These are phyloP conservation scores for Phyllotreta striolata DNA, from an alignment of 2,888 invertebrate genomes.

Conservation along the genomic window DNA sequence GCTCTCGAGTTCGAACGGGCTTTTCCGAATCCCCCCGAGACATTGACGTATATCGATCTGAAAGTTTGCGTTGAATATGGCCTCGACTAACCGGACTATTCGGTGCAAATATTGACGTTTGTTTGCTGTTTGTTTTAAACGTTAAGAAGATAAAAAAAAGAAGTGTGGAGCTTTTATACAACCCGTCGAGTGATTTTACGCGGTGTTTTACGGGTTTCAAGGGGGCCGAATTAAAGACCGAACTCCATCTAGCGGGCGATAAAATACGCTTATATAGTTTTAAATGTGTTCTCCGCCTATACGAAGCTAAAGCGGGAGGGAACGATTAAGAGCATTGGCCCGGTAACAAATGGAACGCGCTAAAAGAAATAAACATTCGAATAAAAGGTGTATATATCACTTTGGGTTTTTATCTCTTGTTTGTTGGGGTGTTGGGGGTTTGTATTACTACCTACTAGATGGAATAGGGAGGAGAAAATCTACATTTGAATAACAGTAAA, in stretches of 20 bases:
- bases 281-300: conserved; percentile 34
- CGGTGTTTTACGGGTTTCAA: too few species aligned
- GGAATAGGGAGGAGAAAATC: too few species aligned
- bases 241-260: conserved; percentile 28
- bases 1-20: conserved; percentile 26
- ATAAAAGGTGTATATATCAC: conserved; percentile 35
- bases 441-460: conserved; percentile 8
- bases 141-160: too few species aligned
- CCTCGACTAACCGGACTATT: too few species aligned
- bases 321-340: conserved; percentile 34
- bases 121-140: too few species aligned
- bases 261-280: conserved; percentile 37
- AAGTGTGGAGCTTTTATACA: too few species aligned
- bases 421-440: neutral
- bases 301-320: conserved; percentile 26
- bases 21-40: conserved; percentile 4
- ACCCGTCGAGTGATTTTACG: too few species aligned
- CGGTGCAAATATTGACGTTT: too few species aligned
- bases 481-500: too few species aligned
- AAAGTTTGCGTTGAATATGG: too few species aligned
- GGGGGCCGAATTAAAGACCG: too few species aligned
- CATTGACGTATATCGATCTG: conserved; percentile 1
- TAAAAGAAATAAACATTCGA: conserved; percentile 31
- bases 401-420: conserved; percentile 28
- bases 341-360: conserved; percentile 36